phyloP scores from a whole-genome alignment of 2,797 vertebrate species.

The Dicrostonyx torquatus region DNA sequence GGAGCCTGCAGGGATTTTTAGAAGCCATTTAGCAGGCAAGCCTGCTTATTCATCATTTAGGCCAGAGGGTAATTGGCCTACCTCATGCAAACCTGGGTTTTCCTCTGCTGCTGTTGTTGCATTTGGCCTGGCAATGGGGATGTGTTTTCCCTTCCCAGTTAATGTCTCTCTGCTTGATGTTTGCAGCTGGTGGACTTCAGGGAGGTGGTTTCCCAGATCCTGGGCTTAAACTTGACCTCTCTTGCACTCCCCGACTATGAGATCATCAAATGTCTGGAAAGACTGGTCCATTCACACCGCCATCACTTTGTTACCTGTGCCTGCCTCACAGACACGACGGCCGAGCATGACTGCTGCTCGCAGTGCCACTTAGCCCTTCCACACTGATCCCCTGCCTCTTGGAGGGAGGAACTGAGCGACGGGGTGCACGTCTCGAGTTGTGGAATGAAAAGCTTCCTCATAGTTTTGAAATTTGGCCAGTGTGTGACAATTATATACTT shows the following conservation, averaged over 20 bases:
- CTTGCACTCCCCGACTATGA: constrained; percentile 90
- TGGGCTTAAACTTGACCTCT: constrained; percentile 87
- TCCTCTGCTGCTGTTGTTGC: neutral
- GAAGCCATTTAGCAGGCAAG: neutral
- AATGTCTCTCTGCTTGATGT: constrained; percentile 66
- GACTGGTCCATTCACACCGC: constrained; percentile 87
- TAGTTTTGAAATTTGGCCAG: neutral
- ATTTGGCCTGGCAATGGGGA: neutral
- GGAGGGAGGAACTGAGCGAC: neutral
- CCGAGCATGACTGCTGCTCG: neutral
- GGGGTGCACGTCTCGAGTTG: neutral
- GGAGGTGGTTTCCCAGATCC: constrained; percentile 89
- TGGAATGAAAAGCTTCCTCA: neutral
- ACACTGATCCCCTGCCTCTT: constrained; percentile 46
- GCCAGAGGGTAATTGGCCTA: neutral
- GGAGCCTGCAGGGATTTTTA: neutral
- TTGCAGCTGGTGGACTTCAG: constrained; percentile 91
- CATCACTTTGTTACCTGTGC: constrained; percentile 84
- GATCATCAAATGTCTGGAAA: constrained; percentile 91
- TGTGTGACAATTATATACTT: neutral
- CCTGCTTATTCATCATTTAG: neutral
- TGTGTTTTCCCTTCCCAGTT: neutral
- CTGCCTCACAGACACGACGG: constrained; percentile 68
- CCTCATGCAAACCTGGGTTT: neutral
- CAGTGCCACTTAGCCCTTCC: constrained; percentile 47